Evolutionary conservation across 2,113 vertebrate species (phyloP).

Genomic region (Cavia porcellus): DNA sequence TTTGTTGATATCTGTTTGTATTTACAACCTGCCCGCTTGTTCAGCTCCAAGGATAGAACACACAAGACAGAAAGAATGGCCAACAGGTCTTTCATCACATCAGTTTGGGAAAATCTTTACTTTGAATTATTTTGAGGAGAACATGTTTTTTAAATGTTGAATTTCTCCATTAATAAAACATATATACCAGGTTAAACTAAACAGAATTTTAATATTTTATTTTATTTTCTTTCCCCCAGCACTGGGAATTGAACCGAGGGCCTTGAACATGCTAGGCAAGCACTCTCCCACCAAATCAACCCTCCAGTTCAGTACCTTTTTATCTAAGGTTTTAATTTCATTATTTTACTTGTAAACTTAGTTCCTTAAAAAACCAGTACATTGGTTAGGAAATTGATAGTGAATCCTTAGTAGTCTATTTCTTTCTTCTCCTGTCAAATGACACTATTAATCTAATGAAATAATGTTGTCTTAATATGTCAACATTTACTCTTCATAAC

Average conservation of each 20-base stretch:
- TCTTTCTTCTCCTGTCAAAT: neutral
- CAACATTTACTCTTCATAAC: neutral
- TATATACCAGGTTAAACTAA: neutral
- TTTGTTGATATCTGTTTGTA: neutral
- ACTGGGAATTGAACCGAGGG: no score
- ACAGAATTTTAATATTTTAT: neutral
- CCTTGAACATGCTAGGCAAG: neutral
- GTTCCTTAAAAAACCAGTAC: neutral
- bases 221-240: neutral
- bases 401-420: neutral
- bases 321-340: neutral
- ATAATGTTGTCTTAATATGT: neutral
- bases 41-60: neutral
- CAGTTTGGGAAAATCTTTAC: neutral
- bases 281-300: neutral
- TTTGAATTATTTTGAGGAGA: neutral
- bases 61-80: neutral
- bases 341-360: neutral
- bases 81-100: neutral
- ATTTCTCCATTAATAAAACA: slow-evolving; percentile 24
- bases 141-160: neutral
- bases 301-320: neutral
- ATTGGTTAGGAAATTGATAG: neutral
- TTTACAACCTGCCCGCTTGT: neutral
- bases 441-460: neutral